Percentiles rank a stretch among this genome's conserved stretches.
phyloP scores from a whole-genome alignment of 2,113 vertebrate species.

The Rostratula benghalensis region DNA sequence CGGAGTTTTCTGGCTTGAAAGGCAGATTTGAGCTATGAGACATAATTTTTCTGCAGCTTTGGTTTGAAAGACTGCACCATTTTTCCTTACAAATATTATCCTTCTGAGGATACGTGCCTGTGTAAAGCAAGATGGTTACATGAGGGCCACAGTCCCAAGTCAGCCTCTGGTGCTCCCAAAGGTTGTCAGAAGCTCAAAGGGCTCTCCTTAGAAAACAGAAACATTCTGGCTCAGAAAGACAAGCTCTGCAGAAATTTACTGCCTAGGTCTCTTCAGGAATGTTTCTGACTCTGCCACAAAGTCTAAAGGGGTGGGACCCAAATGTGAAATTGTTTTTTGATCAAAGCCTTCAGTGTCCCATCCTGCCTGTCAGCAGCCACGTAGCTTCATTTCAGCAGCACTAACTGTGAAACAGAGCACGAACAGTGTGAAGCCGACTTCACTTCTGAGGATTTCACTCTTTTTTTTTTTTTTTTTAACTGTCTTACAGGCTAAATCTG shows the following conservation, averaged over 20 bases:
- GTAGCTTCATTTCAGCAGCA: not conserved
- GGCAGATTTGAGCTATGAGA: not conserved
- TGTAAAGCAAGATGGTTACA: not conserved
- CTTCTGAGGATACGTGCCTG: not conserved
- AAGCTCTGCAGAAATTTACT: not conserved
- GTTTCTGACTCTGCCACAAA: not conserved
- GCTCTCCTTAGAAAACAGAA: not conserved
- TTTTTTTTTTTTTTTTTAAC: not conserved
- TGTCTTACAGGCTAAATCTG: not conserved
- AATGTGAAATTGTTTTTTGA: not conserved
- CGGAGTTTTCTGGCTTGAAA: not conserved
- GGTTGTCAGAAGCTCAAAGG: not conserved
- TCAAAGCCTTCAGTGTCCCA: not conserved
- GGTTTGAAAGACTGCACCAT: not conserved
- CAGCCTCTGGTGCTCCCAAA: not conserved
- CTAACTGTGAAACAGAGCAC: not conserved
- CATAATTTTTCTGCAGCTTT: not conserved
- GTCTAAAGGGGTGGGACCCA: not conserved
- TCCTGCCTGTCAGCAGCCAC: not conserved
- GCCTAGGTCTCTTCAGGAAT: not conserved
- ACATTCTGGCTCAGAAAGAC: not conserved
- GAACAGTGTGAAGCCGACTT: accelerated
- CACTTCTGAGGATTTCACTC: not conserved
- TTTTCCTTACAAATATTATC: not conserved
- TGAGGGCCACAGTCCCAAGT: not conserved